Evolutionary conservation across 2,888 invertebrate species (phyloP), one percentile per base, ranked within the genome.

Genomic region (Protophormia terraenovae): DNA sequence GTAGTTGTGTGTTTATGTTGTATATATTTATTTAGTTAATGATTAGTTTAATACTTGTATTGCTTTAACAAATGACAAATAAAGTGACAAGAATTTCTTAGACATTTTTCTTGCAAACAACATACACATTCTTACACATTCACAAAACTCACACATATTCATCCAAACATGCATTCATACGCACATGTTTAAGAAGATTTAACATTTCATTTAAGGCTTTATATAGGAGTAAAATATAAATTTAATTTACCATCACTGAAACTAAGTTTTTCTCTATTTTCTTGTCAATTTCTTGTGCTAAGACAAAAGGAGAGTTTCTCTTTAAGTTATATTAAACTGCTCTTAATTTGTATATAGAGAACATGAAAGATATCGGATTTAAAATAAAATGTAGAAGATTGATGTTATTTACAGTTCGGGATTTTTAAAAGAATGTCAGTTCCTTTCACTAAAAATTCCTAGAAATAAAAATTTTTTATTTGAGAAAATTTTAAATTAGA

Each of bases 21-120:
- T n/a, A 67, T 32, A 58, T 58, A 58, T 58, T 47, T 32, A 62
- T 35, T 45, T n/a, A 32, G 41, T 32, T 8, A 62, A 35, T 50
- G 35, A 60, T 35, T 6, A 35, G 22, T 45, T 62, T 62, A 45
- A 73, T 41, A 14, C 53, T 10, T 60, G 12, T 35, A n/a, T 60
- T 22, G 35, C 3, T 16, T 7, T 29, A 55, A 64, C 64, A 76
- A 72, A 58, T 58, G 55, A 72, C 71, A 58, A 58, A 58, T 41
- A 7, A 72, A 53, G 6, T 55, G 55, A 27, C 71, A 71, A 55
- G 24, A 41, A 55, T 14, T 38, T 38, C 14, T 24, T 29, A n/a
- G 12, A 41, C 3, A 16, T 16, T 66, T 24, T 45, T 16, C 3
- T 27, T 47, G 58, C 8, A n/a, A 45, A 8, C n/a, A n/a, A n/a